Percentiles rank a stretch among this genome's conserved stretches.
These are phyloP conservation scores for Acleris sparsana DNA, from an alignment of 2,888 invertebrate genomes.

Conservation along the genomic window DNA sequence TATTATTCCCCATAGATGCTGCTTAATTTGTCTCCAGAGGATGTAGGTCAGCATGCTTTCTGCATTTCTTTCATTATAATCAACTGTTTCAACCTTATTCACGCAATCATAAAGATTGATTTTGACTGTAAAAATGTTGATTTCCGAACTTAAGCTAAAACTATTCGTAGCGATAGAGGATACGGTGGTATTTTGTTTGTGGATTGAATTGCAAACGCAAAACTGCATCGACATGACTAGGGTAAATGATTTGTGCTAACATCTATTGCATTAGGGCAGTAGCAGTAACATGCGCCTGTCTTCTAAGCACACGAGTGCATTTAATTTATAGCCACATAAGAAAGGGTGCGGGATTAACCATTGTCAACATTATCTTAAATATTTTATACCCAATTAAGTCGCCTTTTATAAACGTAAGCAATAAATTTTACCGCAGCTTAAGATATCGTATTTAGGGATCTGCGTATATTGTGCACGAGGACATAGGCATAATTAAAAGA, in stretches of 20 bases:
- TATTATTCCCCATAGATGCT: constrained; percentile 76
- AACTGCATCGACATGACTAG: constrained; percentile 46
- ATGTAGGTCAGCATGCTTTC: constrained; percentile 79
- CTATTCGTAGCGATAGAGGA: constrained; percentile 25
- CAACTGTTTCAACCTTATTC: constrained; percentile 50
- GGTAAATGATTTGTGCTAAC: constrained; percentile 67
- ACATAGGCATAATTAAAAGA: constrained; percentile 31
- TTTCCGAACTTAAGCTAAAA: not conserved
- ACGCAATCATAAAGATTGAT: constrained; percentile 51
- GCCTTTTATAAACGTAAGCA: constrained; percentile 56
- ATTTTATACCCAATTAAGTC: constrained; percentile 71
- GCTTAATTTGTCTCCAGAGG: constrained; percentile 73
- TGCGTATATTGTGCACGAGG: constrained; percentile 27
- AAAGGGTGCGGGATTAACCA: constrained; percentile 72
- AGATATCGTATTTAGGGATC: constrained; percentile 52
- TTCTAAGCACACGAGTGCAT: constrained; percentile 60
- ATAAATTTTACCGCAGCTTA: constrained; percentile 63
- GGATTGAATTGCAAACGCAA: constrained; percentile 35
- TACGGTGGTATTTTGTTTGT: constrained; percentile 38
- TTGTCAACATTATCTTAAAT: constrained; percentile 78
- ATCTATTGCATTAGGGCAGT: constrained; percentile 70
- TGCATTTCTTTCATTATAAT: constrained; percentile 45
- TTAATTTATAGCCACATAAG: constrained; percentile 71
- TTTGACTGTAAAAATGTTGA: constrained; percentile 38
- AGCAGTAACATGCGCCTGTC: constrained; percentile 67